These are phyloP conservation scores for Imbricaverruca yamaguchii DNA, from an alignment of 2,888 invertebrate genomes.

Conservation along the genomic window DNA sequence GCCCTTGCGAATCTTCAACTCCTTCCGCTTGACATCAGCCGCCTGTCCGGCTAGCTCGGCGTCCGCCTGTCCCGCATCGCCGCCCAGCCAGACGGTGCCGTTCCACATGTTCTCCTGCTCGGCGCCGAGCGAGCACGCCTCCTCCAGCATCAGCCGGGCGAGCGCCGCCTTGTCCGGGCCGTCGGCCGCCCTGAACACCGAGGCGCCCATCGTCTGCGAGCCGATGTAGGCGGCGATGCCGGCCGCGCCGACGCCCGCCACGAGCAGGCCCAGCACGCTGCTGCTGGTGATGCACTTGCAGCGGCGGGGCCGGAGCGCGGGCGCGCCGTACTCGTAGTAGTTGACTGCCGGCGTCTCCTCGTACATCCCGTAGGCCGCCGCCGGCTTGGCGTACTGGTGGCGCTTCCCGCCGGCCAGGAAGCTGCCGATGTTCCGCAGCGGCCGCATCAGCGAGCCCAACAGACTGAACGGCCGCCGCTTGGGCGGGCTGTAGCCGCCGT, in stretches of 20 bases:
- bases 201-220: not conserved
- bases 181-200: not conserved
- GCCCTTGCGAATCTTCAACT: too few species aligned
- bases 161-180: not conserved
- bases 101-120: not conserved
- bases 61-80: not conserved
- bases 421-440: not conserved
- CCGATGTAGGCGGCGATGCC: not conserved
- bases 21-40: too few species aligned
- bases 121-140: not conserved
- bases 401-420: not conserved
- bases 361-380: not conserved
- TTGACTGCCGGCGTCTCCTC: not conserved
- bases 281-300: not conserved
- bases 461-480: not conserved
- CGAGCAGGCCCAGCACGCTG: not conserved
- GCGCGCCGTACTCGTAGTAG: not conserved
- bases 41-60: too few species aligned
- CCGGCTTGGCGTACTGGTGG: not conserved
- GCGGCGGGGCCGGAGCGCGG: not conserved
- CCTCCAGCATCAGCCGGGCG: not conserved
- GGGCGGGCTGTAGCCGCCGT: not conserved
- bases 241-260: not conserved
- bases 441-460: not conserved
- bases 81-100: not conserved